Conservation (phyloP, 1,140 invertebrate genomes). For the Hormaphis cornu region DNA sequence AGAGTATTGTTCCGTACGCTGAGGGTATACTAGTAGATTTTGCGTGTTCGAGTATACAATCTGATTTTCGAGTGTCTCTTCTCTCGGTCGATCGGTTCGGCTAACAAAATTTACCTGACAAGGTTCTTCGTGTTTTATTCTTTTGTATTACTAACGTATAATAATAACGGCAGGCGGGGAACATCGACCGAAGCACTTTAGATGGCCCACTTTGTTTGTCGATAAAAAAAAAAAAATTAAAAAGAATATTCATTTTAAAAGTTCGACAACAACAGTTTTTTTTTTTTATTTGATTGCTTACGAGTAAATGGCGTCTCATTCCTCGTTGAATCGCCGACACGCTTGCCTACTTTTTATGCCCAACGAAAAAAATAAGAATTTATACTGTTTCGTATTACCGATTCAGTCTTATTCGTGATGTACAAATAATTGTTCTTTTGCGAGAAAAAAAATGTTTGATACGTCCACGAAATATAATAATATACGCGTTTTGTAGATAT, state of each 20-base stretch:
- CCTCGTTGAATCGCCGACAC: background rate
- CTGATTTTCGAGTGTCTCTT: background rate
- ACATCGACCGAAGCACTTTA: background rate
- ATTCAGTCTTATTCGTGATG: too few species aligned
- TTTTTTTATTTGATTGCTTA: background rate
- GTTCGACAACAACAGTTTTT: background rate
- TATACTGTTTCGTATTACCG: too few species aligned
- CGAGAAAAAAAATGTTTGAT: too few species aligned
- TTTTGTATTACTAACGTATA: background rate
- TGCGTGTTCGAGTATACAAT: background rate
- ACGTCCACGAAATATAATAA: too few species aligned
- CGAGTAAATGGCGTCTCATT: background rate
- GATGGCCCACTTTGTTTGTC: background rate
- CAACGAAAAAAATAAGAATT: background rate
- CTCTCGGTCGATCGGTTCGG: background rate
- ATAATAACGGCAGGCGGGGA: background rate
- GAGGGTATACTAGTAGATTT: background rate
- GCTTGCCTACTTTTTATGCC: background rate
- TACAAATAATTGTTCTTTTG: too few species aligned
- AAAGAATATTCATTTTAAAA: background rate
- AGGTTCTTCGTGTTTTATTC: background rate
- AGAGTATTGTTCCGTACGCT: background rate
- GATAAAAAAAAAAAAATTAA: background rate
- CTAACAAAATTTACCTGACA: constrained; percentile 4
- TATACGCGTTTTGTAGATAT: too few species aligned